Evolutionary conservation across 2,113 vertebrate species (phyloP).

Genomic region (Platichthys flesus): DNA sequence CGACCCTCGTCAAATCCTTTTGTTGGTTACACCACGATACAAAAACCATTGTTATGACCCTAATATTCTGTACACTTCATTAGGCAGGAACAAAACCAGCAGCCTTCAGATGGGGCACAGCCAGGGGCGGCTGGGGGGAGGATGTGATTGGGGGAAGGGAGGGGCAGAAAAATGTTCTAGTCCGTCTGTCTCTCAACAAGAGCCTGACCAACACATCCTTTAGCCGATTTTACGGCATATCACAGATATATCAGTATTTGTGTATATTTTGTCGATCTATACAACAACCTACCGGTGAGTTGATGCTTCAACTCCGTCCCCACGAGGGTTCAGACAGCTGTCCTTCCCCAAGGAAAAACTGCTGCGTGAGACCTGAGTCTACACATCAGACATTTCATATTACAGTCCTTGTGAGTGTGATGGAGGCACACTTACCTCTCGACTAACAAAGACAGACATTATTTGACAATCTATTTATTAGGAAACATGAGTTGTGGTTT

Average conservation of each 20-base stretch:
- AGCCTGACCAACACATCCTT: background rate
- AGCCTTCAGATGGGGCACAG: slow-evolving; percentile 25
- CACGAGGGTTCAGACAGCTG: background rate
- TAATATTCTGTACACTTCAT: slow-evolving; percentile 63
- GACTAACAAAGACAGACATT: background rate
- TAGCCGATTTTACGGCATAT: background rate
- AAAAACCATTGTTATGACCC: slow-evolving; percentile 55
- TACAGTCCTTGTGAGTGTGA: background rate
- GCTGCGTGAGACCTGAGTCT: slow-evolving; percentile 15
- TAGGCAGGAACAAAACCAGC: slow-evolving; percentile 69
- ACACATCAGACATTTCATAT: slow-evolving; percentile 37
- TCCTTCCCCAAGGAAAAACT: slow-evolving; percentile 14
- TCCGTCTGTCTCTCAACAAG: background rate
- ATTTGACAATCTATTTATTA: background rate
- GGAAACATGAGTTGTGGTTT: background rate
- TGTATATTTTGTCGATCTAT: background rate
- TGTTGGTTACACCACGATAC: slow-evolving; percentile 41
- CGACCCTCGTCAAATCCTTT: slow-evolving; percentile 11
- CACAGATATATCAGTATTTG: background rate
- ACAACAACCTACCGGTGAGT: background rate
- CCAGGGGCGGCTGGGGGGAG: slow-evolving; percentile 12
- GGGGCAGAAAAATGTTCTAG: slow-evolving; percentile 9
- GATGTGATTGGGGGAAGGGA: background rate
- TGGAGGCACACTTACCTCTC: background rate
- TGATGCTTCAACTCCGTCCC: background rate